phyloP scores from a whole-genome alignment of 1,140 invertebrate genomes.

The Leptinotarsa defecta region DNA sequence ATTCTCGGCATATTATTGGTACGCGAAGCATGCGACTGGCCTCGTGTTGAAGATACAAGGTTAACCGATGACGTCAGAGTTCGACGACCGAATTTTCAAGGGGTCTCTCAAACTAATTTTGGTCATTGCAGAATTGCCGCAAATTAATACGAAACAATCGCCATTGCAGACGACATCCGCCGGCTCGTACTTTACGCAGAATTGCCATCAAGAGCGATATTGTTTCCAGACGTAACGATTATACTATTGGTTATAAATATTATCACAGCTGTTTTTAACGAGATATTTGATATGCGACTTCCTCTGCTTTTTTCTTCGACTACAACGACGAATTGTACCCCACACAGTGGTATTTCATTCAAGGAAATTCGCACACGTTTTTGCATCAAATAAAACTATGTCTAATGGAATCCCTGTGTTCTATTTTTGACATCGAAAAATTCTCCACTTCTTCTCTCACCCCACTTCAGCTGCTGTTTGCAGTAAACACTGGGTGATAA shows the following conservation, averaged over 20 bases:
- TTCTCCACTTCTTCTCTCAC: too few relatives aligned
- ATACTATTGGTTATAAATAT: conserved; percentile 27
- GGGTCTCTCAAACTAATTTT: conserved; percentile 30
- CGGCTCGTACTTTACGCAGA: conserved; percentile 4
- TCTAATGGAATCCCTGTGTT: not conserved
- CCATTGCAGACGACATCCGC: conserved; percentile 16
- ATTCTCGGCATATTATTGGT: conserved; percentile 4
- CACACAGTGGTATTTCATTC: conserved; percentile 15
- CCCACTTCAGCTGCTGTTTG: too few relatives aligned
- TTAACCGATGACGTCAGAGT: conserved; percentile 36
- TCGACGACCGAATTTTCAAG: conserved; percentile 36
- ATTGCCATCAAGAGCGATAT: conserved; percentile 11
- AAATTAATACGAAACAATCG: conserved; percentile 30
- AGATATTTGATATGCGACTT: conserved; percentile 23
- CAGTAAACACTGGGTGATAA: too few relatives aligned
- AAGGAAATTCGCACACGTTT: conserved; percentile 18
- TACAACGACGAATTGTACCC: conserved; percentile 21
- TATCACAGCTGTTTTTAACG: conserved; percentile 28
- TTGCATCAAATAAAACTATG: not conserved
- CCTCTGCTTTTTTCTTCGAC: conserved; percentile 18
- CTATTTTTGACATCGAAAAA: not conserved
- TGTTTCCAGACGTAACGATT: conserved; percentile 21
- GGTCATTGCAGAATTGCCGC: conserved; percentile 30
- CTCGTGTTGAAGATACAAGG: conserved; percentile 29
- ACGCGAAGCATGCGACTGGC: conserved; percentile 13